phyloP scores from a whole-genome alignment of 1,140 invertebrate species.

The Heliothis subflexa region DNA sequence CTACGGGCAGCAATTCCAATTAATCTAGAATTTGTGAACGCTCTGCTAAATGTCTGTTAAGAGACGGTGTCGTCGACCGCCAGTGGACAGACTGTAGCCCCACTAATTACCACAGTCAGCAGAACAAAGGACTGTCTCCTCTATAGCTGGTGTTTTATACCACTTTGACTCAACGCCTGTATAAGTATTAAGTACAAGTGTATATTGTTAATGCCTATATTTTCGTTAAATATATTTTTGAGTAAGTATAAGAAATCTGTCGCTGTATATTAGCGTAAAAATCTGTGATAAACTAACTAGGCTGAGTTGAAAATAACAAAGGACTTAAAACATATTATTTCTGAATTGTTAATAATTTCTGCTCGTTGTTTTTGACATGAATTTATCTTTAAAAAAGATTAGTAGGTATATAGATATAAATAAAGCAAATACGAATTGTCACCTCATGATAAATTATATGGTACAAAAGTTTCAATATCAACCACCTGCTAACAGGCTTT shows the following conservation, averaged over 20 bases:
- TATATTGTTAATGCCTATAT: background rate
- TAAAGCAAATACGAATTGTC: too few species aligned
- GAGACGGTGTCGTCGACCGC: background rate
- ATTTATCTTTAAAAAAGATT: too few species aligned
- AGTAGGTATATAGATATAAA: too few species aligned
- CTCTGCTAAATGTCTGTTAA: slow-evolving; percentile 17
- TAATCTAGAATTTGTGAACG: background rate
- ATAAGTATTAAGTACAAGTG: background rate
- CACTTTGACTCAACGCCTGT: slow-evolving; percentile 4
- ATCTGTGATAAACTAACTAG: too few species aligned
- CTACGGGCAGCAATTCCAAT: background rate
- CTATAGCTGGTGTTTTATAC: background rate
- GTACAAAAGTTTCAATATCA: background rate
- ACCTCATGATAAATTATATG: too few species aligned
- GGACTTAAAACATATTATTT: too few species aligned
- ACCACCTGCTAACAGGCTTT: background rate
- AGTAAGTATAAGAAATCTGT: too few species aligned
- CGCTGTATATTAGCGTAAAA: too few species aligned
- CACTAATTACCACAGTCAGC: slow-evolving; percentile 49
- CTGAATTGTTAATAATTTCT: too few species aligned
- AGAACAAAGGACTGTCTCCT: slow-evolving; percentile 46
- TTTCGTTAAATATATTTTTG: background rate
- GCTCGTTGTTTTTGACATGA: too few species aligned
- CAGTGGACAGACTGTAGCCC: slow-evolving; percentile 23
- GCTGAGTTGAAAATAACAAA: too few species aligned